Conservation (phyloP, 30 jellyfish, hydroid and myxozoan genomes). For the Phacellophora camtschatica region DNA sequence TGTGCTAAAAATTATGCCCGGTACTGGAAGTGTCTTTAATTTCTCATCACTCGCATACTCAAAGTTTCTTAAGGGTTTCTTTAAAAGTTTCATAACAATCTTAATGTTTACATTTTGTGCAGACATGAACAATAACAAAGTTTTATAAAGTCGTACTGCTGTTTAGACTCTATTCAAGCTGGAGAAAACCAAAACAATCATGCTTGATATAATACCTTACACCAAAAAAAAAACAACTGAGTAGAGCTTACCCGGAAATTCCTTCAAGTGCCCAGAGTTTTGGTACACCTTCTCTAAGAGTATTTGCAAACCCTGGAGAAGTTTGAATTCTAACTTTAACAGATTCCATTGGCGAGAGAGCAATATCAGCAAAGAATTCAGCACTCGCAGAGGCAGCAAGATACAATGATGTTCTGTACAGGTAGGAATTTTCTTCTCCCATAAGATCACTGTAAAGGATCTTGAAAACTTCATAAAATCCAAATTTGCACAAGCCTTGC, state of each 20-base stretch:
- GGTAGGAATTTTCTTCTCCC: conserved; percentile 97
- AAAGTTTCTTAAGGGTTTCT: no score
- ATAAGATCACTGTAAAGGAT: conserved; percentile 79
- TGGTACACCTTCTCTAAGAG: conserved; percentile 97
- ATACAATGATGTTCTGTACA: conserved; percentile 92
- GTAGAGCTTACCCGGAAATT: conserved; percentile 77
- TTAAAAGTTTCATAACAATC: no score
- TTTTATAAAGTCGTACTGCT: no score
- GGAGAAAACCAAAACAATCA: no score
- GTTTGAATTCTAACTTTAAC: conserved; percentile 98
- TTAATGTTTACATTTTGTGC: no score
- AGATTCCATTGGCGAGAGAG: conserved; percentile 99
- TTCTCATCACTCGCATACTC: no score
- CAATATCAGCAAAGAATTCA: conserved; percentile 99
- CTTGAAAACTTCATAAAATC: conserved; percentile 98
- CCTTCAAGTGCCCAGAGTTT: conserved; percentile 86
- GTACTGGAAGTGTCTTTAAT: no score
- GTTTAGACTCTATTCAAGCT: no score
- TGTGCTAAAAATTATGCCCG: no score
- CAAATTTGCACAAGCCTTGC: conserved; percentile 99
- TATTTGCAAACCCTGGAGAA: conserved; percentile 94
- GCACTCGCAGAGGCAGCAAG: conserved; percentile 99
- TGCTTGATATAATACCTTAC: no score
- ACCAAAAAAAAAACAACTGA: no score
- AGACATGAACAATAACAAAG: no score